A percentile compares a stretch with the other conserved stretches of the same genome.
Evolutionary conservation across 92 coral and sea anemone genomes (phyloP).

Genomic region (Porites divaricata): DNA sequence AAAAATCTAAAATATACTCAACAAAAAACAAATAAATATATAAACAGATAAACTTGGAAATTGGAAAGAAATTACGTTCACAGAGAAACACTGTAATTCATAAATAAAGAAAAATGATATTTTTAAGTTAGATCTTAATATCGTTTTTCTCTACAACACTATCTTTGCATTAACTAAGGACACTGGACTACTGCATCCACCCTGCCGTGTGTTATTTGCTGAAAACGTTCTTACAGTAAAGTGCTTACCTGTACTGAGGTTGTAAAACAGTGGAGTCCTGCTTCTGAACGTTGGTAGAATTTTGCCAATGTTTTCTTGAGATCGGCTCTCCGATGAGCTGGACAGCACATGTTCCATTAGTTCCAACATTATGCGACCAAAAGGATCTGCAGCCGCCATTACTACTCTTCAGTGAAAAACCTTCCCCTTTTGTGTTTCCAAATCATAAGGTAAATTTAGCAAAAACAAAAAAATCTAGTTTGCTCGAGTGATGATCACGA

Average conservation of each 20-base stretch:
- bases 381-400: conserved; percentile 1
- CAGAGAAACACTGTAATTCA: no score
- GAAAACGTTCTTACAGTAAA: neutral
- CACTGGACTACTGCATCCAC: no score
- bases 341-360: conserved; percentile 51
- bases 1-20: no score
- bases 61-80: no score
- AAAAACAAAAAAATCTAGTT: neutral
- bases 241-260: conserved; percentile 60
- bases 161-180: no score
- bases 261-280: conserved; percentile 59
- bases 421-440: neutral
- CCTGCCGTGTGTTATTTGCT: neutral
- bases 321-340: conserved; percentile 41
- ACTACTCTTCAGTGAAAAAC: neutral
- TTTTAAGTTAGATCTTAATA: no score
- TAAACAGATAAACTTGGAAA: no score
- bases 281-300: conserved; percentile 71
- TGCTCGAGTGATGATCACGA: neutral
- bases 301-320: conserved; percentile 43
- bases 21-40: no score
- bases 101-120: no score
- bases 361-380: conserved; percentile 48
- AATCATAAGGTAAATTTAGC: neutral
- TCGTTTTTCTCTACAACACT: no score